Base-by-base conservation (phyloP, 37 sponge, comb jelly and placozoan species). In the Axinella damicornis region DNA sequence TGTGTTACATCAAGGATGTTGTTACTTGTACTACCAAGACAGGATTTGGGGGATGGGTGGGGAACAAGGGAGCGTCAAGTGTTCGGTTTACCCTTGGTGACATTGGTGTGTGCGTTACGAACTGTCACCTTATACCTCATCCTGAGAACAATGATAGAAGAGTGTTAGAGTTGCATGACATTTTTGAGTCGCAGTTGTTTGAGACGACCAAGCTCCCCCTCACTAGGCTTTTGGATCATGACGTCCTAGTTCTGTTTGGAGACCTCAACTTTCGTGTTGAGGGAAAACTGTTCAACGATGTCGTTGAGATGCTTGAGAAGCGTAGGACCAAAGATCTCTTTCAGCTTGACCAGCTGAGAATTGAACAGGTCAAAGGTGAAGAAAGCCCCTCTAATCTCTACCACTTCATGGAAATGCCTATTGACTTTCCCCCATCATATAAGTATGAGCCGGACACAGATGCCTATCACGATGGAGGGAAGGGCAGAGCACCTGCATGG, bases 191-290 rank as follows among this genome's bases (percentile, higher is more conserved):
- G 13, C 84, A 88, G 39, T 19, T 41, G 2, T 92, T 92, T 41
- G 61, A 70, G 34, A 41, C 73, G 0, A 27, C 32, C 6, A 41
- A 32, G 25, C 21, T 80, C 5, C 57, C 52, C 16, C 34, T 5
- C 14, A 56, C 57, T 65, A 19, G 30, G 4, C 64, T 84, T 20
- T 32, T 85, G 78, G 80, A 71, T 19, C 85, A 91, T 32, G 95
- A 94, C 52, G 37, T 88, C 30, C 80, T 94, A 32, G 73, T 94
- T 27, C 65, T 91, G 54, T 85, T 91, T 64, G 95, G 95, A 9
- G 95, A 94, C 68, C 73, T 94, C 12, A 94, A 94, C 71, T 94
- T 88, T 69, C 68, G 95, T 32, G 56, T 94, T 4, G 89, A 91
- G 34, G 83, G 85, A 52, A 76, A 65, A 32, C 21, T 41, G 25